Conservation (phyloP, 1,140 invertebrate genomes). For the Drepana arcuata region DNA sequence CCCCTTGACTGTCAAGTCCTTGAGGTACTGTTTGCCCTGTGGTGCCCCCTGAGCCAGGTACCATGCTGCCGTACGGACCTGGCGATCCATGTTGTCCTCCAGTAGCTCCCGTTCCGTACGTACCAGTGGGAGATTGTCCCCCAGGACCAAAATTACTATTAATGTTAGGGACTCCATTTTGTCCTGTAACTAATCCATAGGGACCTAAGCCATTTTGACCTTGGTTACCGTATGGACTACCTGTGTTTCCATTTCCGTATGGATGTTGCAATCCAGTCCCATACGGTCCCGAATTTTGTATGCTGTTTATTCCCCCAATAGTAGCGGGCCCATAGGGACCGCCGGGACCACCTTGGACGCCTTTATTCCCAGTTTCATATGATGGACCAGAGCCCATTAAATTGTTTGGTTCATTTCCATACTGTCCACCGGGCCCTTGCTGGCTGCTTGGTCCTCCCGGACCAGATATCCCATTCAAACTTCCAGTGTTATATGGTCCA, state of each 20-base stretch:
- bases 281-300: slow-evolving; percentile 5
- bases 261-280: slow-evolving; percentile 1
- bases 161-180: slow-evolving; percentile 32
- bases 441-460: background rate
- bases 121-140: no score
- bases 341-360: background rate
- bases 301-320: slow-evolving; percentile 25
- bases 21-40: background rate
- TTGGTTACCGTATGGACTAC: slow-evolving; percentile 17
- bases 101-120: slow-evolving; percentile 7
- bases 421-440: slow-evolving; percentile 6
- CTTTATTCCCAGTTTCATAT: slow-evolving; percentile 7
- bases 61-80: slow-evolving; percentile 13
- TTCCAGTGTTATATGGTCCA: slow-evolving; percentile 14
- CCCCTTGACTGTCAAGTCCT: no score
- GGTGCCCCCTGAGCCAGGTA: background rate
- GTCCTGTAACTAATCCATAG: background rate
- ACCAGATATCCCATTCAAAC: no score
- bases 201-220: no score
- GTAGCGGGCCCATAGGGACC: slow-evolving; percentile 15
- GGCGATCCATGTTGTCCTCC: slow-evolving; percentile 6
- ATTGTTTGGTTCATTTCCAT: background rate
- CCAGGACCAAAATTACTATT: no score
- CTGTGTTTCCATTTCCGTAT: slow-evolving; percentile 4
- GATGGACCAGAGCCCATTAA: no score